These are phyloP conservation scores for Noctua pronuba DNA, from an alignment of 2,888 invertebrate genomes.

Conservation along the genomic window DNA sequence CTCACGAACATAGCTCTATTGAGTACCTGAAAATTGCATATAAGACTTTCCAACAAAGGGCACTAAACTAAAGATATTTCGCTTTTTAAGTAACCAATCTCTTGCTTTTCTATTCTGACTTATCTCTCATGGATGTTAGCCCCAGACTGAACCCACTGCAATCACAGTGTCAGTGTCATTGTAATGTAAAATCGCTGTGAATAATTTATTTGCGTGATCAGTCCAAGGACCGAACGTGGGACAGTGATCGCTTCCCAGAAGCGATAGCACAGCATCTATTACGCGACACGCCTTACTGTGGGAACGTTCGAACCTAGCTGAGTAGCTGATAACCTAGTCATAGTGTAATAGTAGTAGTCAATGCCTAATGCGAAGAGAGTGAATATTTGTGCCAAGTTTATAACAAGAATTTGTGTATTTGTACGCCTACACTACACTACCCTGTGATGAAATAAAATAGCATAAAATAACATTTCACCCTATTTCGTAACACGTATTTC, in stretches of 20 bases:
- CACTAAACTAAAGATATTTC: not conserved
- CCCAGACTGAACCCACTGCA: slow-evolving; percentile 7
- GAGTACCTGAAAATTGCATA: not conserved
- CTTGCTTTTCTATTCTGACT: not conserved
- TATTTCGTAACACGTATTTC: not conserved
- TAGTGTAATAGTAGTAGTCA: not conserved
- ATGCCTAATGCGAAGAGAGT: not conserved
- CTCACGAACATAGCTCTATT: not conserved
- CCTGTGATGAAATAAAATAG: not conserved
- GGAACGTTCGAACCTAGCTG: slow-evolving; percentile 32
- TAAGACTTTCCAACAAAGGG: not conserved
- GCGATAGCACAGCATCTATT: slow-evolving; percentile 45
- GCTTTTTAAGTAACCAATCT: not conserved
- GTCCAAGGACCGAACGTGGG: slow-evolving; percentile 64
- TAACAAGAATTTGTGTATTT: not conserved
- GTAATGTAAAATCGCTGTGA: slow-evolving; percentile 37
- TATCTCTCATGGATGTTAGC: not conserved
- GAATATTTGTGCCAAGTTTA: not conserved
- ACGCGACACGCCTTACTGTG: slow-evolving; percentile 48
- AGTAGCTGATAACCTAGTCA: slow-evolving; percentile 8
- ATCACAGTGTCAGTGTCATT: not conserved
- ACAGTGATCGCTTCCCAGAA: slow-evolving; percentile 61
- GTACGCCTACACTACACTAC: not conserved
- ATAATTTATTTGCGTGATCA: slow-evolving; percentile 63
- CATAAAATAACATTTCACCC: not conserved